Conservation (phyloP, 2,888 invertebrate genomes). For the Caenorhabditis macrosperma region DNA sequence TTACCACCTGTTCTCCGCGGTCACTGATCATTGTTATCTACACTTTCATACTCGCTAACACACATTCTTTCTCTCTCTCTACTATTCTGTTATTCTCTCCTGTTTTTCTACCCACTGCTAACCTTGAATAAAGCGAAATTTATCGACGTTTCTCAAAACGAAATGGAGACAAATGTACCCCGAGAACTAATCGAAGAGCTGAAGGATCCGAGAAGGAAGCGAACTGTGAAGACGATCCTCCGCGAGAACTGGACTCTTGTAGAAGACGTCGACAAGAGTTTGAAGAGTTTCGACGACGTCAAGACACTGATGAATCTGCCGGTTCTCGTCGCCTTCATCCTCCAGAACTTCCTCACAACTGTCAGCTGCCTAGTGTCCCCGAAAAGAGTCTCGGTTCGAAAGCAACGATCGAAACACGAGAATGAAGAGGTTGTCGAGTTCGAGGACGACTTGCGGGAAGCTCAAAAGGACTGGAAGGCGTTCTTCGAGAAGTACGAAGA, state of each 20-base stretch:
- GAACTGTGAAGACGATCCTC: constrained; percentile 17
- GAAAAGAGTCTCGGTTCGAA: neutral
- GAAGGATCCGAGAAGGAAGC: constrained; percentile 13
- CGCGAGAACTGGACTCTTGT: constrained; percentile 41
- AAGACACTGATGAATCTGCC: neutral
- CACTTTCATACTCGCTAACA: constrained; percentile 22
- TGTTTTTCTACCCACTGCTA: constrained; percentile 5
- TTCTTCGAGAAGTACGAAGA: constrained; percentile 28
- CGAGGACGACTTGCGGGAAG: constrained; percentile 32
- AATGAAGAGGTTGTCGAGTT: constrained; percentile 14
- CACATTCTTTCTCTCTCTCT: constrained; percentile 7
- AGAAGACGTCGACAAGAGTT: constrained; percentile 7
- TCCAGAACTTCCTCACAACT: constrained; percentile 18
- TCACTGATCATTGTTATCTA: constrained; percentile 49
- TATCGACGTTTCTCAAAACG: neutral
- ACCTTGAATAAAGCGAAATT: constrained; percentile 26
- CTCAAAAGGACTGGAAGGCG: constrained; percentile 28
- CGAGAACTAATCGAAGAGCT: constrained; percentile 8
- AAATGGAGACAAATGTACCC: neutral
- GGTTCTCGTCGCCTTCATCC: neutral
- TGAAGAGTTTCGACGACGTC: constrained; percentile 3
- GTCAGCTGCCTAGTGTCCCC: constrained; percentile 28
- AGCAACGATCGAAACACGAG: neutral
- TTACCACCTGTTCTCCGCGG: constrained; percentile 18
- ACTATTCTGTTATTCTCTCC: constrained; percentile 11